phyloP scores from a whole-genome alignment of 2,888 invertebrate species.

The Thymelicus acteon region DNA sequence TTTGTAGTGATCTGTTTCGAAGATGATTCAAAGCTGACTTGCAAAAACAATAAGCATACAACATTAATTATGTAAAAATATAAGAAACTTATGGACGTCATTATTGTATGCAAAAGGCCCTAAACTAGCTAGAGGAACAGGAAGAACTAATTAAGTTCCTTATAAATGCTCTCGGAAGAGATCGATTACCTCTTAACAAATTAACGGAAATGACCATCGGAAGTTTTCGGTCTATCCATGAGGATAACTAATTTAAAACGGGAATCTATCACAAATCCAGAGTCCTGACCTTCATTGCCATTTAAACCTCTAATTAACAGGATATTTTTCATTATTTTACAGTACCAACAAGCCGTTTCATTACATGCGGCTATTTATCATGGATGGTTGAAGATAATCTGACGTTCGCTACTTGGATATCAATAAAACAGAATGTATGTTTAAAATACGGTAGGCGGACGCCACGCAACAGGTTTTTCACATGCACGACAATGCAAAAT shows the following conservation, averaged over 20 bases:
- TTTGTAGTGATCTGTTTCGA: too few species aligned
- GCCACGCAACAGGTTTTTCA: constrained; percentile 63
- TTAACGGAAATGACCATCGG: not conserved
- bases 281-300: too few species aligned
- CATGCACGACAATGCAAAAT: constrained; percentile 57
- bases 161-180: not conserved
- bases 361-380: not conserved
- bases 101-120: not conserved
- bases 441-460: constrained; percentile 38
- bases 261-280: too few species aligned
- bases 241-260: not conserved
- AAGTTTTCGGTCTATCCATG: not conserved
- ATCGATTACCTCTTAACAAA: not conserved
- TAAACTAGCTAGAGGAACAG: not conserved
- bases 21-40: too few species aligned
- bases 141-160: not conserved
- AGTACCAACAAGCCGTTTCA: too few species aligned
- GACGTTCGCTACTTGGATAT: not conserved
- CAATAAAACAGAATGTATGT: constrained; percentile 13
- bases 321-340: too few species aligned
- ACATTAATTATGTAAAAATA: too few species aligned
- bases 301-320: too few species aligned
- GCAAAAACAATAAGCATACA: too few species aligned
- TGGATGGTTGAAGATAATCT: not conserved
- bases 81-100: too few species aligned